These are phyloP conservation scores for Nematostella vectensis DNA, from an alignment of 92 coral and sea anemone species.

Conservation along the genomic window DNA sequence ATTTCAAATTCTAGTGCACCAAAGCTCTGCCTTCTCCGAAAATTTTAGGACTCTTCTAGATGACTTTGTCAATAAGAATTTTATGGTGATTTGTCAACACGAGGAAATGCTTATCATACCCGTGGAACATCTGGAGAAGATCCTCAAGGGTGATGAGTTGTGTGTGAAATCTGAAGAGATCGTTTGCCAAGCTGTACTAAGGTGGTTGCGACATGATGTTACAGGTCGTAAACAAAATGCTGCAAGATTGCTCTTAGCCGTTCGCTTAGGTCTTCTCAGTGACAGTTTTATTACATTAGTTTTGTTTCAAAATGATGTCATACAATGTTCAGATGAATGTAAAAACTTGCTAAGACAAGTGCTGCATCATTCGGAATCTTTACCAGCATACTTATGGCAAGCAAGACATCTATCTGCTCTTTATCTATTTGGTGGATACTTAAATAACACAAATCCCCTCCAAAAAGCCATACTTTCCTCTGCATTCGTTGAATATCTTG, in stretches of 20 bases:
- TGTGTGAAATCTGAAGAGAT: slow-evolving; percentile 49
- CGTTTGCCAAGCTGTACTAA: slow-evolving; percentile 44
- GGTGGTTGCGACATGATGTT: slow-evolving; percentile 45
- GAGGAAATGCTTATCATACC: slow-evolving; percentile 28
- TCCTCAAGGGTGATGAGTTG: slow-evolving; percentile 36
- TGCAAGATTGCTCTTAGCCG: slow-evolving; percentile 29
- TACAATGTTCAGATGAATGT: too few relatives aligned
- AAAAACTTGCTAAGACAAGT: too few relatives aligned
- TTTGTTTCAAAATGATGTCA: too few relatives aligned
- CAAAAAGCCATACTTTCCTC: slow-evolving; percentile 1
- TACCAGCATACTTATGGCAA: too few relatives aligned
- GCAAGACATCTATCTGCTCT: too few relatives aligned
- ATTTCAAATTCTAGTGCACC: slow-evolving; percentile 22
- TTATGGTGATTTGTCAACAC: slow-evolving; percentile 34
- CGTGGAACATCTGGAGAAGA: slow-evolving; percentile 19
- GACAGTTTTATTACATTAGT: too few relatives aligned
- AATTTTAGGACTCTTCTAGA: slow-evolving; percentile 18
- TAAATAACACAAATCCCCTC: slow-evolving; percentile 1
- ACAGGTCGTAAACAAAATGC: slow-evolving; percentile 28
- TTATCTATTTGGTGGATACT: slow-evolving; percentile 40
- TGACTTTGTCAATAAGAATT: slow-evolving; percentile 23
- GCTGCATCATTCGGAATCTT: too few relatives aligned
- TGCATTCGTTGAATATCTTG: slow-evolving; percentile 10
- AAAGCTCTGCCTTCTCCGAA: slow-evolving; percentile 13
- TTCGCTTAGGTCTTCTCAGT: slow-evolving; percentile 38